Conservation (phyloP, 2,888 invertebrate species). For the Sericinus montela region DNA sequence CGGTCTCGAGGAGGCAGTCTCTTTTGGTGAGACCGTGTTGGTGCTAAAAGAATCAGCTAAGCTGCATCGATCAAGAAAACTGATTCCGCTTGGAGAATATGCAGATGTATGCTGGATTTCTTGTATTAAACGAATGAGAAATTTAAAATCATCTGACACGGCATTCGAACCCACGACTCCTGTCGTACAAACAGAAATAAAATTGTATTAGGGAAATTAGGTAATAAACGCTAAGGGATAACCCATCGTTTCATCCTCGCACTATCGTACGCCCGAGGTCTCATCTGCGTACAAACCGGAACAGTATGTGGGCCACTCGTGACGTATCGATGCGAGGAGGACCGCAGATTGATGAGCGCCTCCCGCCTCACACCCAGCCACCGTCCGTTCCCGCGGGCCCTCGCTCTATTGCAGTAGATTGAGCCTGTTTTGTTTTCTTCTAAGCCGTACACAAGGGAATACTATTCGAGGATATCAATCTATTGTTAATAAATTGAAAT, state of each 20-base stretch:
- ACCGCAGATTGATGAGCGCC: slow-evolving; percentile 62
- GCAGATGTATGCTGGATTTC: no score
- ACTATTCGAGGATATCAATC: slow-evolving; percentile 1
- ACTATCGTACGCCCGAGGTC: slow-evolving; percentile 32
- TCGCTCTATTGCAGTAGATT: slow-evolving; percentile 44
- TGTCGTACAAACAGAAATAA: no score
- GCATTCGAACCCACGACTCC: no score
- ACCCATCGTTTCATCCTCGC: neutral
- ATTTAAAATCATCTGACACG: no score
- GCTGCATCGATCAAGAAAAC: no score
- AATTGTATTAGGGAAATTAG: neutral
- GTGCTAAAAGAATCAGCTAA: no score
- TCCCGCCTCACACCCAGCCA: slow-evolving; percentile 23
- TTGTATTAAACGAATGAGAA: no score
- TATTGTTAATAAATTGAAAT: no score
- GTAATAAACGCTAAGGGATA: no score
- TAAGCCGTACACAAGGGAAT: slow-evolving; percentile 4
- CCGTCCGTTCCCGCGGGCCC: slow-evolving; percentile 31
- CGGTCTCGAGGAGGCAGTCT: no score
- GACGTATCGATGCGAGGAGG: slow-evolving; percentile 62
- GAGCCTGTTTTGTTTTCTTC: slow-evolving; percentile 49
- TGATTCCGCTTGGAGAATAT: no score
- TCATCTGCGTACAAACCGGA: slow-evolving; percentile 56
- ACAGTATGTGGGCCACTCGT: slow-evolving; percentile 58
- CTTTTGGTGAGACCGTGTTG: no score